phyloP scores from a whole-genome alignment of 2,113 vertebrate species.

The Atlantisia rogersi region DNA sequence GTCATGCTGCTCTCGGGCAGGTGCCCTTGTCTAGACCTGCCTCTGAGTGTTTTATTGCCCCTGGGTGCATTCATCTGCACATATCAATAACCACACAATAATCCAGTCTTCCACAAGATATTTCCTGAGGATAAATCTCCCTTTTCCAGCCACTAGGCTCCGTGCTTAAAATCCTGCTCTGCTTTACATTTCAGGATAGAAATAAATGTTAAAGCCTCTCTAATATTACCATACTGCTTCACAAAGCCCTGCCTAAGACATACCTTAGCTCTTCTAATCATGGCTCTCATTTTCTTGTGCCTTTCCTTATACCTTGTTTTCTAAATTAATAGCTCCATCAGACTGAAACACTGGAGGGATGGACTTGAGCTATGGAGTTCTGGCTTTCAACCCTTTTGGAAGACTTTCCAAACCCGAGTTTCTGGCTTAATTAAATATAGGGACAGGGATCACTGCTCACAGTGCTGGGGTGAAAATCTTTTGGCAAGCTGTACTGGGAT shows the following conservation, averaged over 20 bases:
- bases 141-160: not conserved
- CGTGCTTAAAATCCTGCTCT: not conserved
- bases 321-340: accelerated
- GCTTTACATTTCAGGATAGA: not conserved
- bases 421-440: not conserved
- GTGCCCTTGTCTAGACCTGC: not conserved
- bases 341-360: not conserved
- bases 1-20: not conserved
- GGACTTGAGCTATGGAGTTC: not conserved
- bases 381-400: not conserved
- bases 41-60: not conserved
- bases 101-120: not conserved
- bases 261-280: not conserved
- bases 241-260: not conserved
- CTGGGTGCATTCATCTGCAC: accelerated
- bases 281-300: accelerated
- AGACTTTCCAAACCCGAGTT: not conserved
- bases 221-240: not conserved
- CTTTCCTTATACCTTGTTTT: not conserved
- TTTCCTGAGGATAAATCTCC: not conserved
- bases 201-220: not conserved
- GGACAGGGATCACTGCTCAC: not conserved
- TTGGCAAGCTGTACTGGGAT: not conserved
- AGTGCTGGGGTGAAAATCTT: not conserved
- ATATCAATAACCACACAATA: accelerated